A percentile compares a stretch with the other conserved stretches of the same genome.
Conservation (phyloP, 2,797 vertebrate genomes). For the Rhinichthys osculus region DNA sequence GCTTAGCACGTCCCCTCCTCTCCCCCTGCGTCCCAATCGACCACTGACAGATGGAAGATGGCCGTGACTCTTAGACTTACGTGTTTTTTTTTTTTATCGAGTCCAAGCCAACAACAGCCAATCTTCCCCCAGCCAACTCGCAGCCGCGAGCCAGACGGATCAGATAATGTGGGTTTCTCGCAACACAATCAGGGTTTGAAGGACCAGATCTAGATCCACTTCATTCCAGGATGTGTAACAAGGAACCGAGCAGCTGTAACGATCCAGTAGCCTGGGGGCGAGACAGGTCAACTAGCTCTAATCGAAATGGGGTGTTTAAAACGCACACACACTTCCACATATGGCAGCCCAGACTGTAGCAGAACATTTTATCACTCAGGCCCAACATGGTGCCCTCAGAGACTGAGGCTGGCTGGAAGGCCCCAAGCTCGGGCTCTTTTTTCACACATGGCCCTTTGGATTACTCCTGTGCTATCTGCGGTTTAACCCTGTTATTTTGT, state of each 20-base stretch:
- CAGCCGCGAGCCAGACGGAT: slow-evolving; percentile 50
- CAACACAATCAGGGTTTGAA: slow-evolving; percentile 17
- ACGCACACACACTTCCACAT: slow-evolving; percentile 26
- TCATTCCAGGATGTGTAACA: slow-evolving; percentile 23
- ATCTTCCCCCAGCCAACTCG: slow-evolving; percentile 22
- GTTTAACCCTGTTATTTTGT: slow-evolving; percentile 53
- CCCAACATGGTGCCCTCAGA: slow-evolving; percentile 54
- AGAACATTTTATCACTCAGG: slow-evolving; percentile 58
- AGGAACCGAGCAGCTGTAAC: slow-evolving; percentile 26
- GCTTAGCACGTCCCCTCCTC: slow-evolving; percentile 66
- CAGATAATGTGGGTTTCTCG: slow-evolving; percentile 45
- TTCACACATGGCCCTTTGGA: slow-evolving; percentile 47
- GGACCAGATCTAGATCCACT: slow-evolving; percentile 43
- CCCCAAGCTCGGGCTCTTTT: slow-evolving; percentile 14
- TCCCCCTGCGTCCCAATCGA: slow-evolving; percentile 82
- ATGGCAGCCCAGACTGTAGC: slow-evolving; percentile 29
- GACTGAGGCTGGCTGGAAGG: slow-evolving; percentile 35
- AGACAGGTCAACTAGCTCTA: slow-evolving; percentile 43
- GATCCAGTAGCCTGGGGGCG: slow-evolving; percentile 16
- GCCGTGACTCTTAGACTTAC: slow-evolving; percentile 80
- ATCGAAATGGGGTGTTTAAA: slow-evolving; percentile 17
- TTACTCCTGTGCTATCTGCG: slow-evolving; percentile 45
- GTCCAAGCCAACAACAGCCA: slow-evolving; percentile 48
- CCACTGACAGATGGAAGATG: slow-evolving; percentile 89
- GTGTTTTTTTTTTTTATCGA: slow-evolving; percentile 65